phyloP scores from a whole-genome alignment of 2,113 vertebrate genomes.

The Vulpes vulpes region DNA sequence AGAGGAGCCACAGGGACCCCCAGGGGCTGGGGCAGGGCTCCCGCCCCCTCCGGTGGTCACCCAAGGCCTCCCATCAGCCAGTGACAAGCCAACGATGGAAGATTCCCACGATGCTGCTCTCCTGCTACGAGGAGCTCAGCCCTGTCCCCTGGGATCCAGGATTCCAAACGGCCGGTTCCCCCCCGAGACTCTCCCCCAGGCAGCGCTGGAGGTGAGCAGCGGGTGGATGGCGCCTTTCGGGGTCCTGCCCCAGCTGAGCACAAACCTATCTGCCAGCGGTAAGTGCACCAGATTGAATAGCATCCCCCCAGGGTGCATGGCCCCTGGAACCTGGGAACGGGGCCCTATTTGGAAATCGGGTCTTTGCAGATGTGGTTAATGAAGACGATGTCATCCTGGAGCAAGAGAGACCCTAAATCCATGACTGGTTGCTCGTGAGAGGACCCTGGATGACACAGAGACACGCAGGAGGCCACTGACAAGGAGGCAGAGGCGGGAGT shows the following conservation, averaged over 20 bases:
- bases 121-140: too few species aligned
- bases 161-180: background rate
- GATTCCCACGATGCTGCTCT: too few species aligned
- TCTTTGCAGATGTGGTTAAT: background rate
- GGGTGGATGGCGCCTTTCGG: background rate
- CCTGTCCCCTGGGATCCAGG: background rate
- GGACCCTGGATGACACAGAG: background rate
- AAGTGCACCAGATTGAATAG: too few species aligned
- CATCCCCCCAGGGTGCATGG: background rate
- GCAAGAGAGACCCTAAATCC: background rate
- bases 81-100: fast-evolving
- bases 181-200: background rate
- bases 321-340: background rate
- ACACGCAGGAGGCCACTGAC: background rate
- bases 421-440: background rate
- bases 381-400: too few species aligned
- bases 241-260: fast-evolving
- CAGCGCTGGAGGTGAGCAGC: background rate
- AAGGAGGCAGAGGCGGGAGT: fast-evolving
- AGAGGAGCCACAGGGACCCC: background rate
- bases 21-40: background rate
- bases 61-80: background rate
- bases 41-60: background rate
- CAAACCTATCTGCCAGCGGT: background rate
- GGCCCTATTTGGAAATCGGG: background rate